Base-by-base conservation (phyloP, 2,113 vertebrate species). In the Charadrius vociferus region DNA sequence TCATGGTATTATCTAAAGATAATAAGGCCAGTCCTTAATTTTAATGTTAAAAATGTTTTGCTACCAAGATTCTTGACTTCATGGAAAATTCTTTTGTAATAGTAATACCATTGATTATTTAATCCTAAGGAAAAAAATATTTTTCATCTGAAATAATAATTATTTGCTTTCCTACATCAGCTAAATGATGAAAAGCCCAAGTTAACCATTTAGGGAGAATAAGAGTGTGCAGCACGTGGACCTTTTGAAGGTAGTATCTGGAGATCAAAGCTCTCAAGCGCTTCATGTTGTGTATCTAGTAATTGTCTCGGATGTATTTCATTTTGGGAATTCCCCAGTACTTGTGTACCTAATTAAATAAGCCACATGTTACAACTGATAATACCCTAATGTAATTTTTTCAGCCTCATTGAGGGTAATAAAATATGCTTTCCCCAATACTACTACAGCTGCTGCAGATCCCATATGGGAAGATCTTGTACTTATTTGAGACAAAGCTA, bases 311-410 rank as follows among this genome's bases (percentile, higher is more conserved):
- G 16, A 68, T 65, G 30, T 53, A 78, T 92, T 95, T 93, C 26
- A 72, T 92, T 84, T 84, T 52, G 56, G 68, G 56, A 96, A 72
- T 75, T 96, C 56, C 59, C 18, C 23, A 47, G 30, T 89, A 45
- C 62, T 70, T 50, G n/a, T 72, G 20, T 53, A 49, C 30, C 43
- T 92, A 73, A 86, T 81, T 90, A 81, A 90, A 61, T 66, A 70
- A 93, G 30, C 43, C 68, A 49, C 85, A 17, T 45, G 24, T 74
- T 78, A 49, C 41, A 30, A 83, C 15, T 88, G 72, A 52, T 53
- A 79, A 68, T 75, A 71, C 36, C 23, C 36, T 91, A 53, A 94
- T 67, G 75, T 56, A 14, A 67, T 78, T 93, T 96, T 92, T 94
- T 79, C 30, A 59, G 37, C 43, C 36, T 88, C n/a, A 43, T 8